A percentile compares a stretch with the other conserved stretches of the same genome.
Evolutionary conservation across 2,113 vertebrate genomes (phyloP).

Genomic region (Puma concolor): DNA sequence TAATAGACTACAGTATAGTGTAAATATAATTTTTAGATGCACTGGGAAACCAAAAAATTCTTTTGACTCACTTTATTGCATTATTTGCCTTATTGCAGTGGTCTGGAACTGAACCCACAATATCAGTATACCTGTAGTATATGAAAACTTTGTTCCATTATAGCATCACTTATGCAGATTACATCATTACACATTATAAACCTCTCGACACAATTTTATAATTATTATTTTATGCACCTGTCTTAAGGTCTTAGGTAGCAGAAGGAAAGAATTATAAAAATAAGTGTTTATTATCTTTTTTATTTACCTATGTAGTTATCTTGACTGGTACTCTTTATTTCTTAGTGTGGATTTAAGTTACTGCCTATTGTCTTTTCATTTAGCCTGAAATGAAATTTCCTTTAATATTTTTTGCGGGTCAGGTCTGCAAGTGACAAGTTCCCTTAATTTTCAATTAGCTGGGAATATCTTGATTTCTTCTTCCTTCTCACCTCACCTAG

Average conservation of each 20-base stretch:
- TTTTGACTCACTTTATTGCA: not conserved
- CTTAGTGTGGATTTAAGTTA: not conserved
- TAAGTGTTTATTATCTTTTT: not conserved
- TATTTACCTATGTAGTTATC: not conserved
- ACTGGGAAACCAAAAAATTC: not conserved
- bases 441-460: slow-evolving; percentile 16
- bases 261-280: not conserved
- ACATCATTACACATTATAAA: not conserved
- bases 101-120: not conserved
- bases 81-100: not conserved
- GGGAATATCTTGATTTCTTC: not conserved
- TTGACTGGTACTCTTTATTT: not conserved
- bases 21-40: not conserved
- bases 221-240: not conserved
- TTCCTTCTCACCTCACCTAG: not conserved
- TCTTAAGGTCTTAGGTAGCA: not conserved
- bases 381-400: not conserved
- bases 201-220: not conserved
- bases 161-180: not conserved
- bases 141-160: not conserved
- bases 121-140: not conserved
- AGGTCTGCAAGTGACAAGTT: not conserved
- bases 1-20: not conserved
- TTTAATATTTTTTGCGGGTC: not conserved
- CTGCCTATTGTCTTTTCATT: not conserved